Conservation (phyloP, 2,797 vertebrate genomes). For the Pogoniulus pusillus region DNA sequence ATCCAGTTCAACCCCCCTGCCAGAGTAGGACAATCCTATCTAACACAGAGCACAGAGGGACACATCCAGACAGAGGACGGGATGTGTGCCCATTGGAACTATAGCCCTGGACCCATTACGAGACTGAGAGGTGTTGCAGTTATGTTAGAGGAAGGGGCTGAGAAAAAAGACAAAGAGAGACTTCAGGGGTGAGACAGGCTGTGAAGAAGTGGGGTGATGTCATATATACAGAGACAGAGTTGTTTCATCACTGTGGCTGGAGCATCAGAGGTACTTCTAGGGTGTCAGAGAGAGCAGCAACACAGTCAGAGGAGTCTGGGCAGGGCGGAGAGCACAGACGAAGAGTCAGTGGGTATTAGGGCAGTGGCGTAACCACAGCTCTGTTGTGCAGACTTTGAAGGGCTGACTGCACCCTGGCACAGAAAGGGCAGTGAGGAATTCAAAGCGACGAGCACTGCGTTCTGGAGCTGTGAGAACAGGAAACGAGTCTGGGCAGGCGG, state of each 20-base stretch:
- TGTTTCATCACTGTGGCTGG: rapidly evolving
- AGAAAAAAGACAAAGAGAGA: background rate
- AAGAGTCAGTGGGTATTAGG: background rate
- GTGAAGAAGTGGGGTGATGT: background rate
- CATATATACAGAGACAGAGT: background rate
- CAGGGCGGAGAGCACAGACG: background rate
- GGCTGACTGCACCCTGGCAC: background rate
- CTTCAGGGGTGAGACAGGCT: background rate
- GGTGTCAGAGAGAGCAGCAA: background rate
- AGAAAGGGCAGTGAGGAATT: background rate
- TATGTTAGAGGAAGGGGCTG: background rate
- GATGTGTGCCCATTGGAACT: background rate
- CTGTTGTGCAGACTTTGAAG: background rate
- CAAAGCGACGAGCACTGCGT: background rate
- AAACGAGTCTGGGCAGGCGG: background rate
- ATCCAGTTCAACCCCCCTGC: too few species aligned
- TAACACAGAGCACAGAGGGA: too few species aligned
- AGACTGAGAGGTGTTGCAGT: background rate
- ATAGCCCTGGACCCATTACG: background rate
- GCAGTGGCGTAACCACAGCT: background rate
- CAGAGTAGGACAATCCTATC: too few species aligned
- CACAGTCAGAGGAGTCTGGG: background rate
- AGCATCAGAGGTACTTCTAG: background rate
- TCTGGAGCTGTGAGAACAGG: background rate
- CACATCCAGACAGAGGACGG: too few species aligned